Evolutionary conservation across 2,888 invertebrate genomes (phyloP).

Genomic region (Dorcus parallelipipedus): DNA sequence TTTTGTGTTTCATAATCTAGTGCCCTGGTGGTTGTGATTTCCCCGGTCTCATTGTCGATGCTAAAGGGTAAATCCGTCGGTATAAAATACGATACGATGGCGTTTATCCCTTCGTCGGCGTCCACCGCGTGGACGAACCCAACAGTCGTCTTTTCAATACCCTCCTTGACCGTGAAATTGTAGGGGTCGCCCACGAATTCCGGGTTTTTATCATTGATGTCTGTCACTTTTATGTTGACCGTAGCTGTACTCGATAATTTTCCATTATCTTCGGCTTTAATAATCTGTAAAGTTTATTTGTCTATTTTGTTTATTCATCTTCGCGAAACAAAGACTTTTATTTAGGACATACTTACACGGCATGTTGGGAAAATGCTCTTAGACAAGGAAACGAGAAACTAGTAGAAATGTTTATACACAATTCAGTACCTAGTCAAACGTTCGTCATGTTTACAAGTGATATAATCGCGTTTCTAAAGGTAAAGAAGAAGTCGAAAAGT

Average conservation of each 20-base stretch:
- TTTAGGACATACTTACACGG: too few species aligned
- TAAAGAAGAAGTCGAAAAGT: neutral
- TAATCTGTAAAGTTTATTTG: slow-evolving; percentile 54
- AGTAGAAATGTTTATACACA: too few species aligned
- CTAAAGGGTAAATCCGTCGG: slow-evolving; percentile 75
- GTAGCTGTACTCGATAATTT: slow-evolving; percentile 78
- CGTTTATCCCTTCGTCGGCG: slow-evolving; percentile 82
- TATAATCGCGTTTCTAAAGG: neutral
- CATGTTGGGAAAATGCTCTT: too few species aligned
- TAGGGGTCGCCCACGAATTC: slow-evolving; percentile 82
- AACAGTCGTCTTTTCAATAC: slow-evolving; percentile 58
- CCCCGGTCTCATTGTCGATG: slow-evolving; percentile 75
- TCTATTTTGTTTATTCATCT: neutral
- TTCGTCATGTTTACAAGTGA: too few species aligned
- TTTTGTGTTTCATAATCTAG: slow-evolving; percentile 81
- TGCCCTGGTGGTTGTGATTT: slow-evolving; percentile 69
- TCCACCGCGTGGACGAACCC: slow-evolving; percentile 84
- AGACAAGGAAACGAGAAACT: too few species aligned
- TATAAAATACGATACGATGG: slow-evolving; percentile 74
- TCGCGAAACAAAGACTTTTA: neutral
- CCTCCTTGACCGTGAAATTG: slow-evolving; percentile 78
- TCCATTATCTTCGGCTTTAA: slow-evolving; percentile 84
- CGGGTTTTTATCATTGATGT: slow-evolving; percentile 90
- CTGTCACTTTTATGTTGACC: slow-evolving; percentile 84
- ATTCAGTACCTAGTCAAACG: too few species aligned